These are phyloP conservation scores for Nyctibius bracteatus DNA, from an alignment of 2,113 vertebrate species.

Conservation along the genomic window DNA sequence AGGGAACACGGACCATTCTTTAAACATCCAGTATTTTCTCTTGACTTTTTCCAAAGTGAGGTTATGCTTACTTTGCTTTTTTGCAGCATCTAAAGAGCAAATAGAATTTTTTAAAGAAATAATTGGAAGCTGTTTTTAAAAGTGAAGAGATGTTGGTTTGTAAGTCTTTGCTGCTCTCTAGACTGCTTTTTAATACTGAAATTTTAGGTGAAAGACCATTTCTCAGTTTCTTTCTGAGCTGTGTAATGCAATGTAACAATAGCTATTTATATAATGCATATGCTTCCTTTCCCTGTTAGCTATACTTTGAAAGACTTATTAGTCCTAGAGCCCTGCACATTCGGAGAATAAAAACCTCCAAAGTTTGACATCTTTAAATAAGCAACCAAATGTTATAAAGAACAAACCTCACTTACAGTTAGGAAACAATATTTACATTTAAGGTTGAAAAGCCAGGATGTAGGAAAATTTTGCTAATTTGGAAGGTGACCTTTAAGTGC, in stretches of 20 bases:
- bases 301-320: conserved; percentile 64
- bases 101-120: background rate
- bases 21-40: background rate
- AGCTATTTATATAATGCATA: conserved; percentile 63
- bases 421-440: conserved; percentile 87
- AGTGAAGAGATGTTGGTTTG: background rate
- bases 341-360: conserved; percentile 65
- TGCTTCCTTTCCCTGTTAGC: conserved; percentile 61
- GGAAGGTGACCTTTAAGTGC: conserved; percentile 83
- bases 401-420: conserved; percentile 81
- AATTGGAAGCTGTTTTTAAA: background rate
- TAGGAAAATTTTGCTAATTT: conserved; percentile 86
- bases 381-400: conserved; percentile 77
- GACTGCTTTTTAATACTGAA: background rate
- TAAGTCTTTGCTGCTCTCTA: background rate
- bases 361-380: conserved; percentile 80
- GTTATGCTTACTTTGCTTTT: background rate
- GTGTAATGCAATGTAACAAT: conserved; percentile 49
- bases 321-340: conserved; percentile 53
- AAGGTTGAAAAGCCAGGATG: conserved; percentile 84
- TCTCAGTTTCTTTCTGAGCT: conserved; percentile 45
- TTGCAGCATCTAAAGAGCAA: background rate
- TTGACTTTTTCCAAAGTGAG: background rate
- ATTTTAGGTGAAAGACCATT: background rate
- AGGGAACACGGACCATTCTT: background rate